phyloP scores from a whole-genome alignment of 2,888 invertebrate species.

The Leptinotarsa haldemani region DNA sequence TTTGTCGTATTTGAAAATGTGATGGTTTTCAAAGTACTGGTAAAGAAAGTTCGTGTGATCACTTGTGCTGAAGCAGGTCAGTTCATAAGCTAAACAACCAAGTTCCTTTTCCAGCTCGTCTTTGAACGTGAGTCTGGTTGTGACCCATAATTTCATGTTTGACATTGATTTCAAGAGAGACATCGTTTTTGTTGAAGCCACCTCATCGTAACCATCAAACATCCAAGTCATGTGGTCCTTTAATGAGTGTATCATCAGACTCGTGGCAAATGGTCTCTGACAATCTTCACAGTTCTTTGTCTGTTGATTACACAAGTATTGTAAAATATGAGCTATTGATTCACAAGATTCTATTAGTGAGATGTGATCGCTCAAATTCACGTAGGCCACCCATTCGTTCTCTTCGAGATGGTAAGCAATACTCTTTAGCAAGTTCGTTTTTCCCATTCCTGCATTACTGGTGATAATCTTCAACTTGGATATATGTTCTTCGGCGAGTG shows the following conservation, averaged over 20 bases:
- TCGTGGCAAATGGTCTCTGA: neutral
- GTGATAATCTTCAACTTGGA: conserved; percentile 23
- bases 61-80: conserved; percentile 22
- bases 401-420: conserved; percentile 20
- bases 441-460: conserved; percentile 32
- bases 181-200: conserved; percentile 23
- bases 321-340: neutral
- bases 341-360: neutral
- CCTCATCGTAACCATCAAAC: conserved; percentile 31
- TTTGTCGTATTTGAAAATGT: conserved; percentile 16
- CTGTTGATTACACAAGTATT: conserved; percentile 7
- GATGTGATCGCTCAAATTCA: conserved; percentile 27
- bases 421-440: conserved; percentile 27
- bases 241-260: conserved; percentile 8
- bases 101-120: conserved; percentile 20
- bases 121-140: conserved; percentile 24
- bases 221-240: conserved; percentile 14
- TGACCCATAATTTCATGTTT: conserved; percentile 21
- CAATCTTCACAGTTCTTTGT: neutral
- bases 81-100: conserved; percentile 16
- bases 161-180: conserved; percentile 3
- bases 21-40: conserved; percentile 26
- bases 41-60: conserved; percentile 23
- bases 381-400: conserved; percentile 20
- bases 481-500: neutral